Evolutionary conservation across 2,113 vertebrate species (phyloP).

Genomic region (Tragelaphus strepsiceros): DNA sequence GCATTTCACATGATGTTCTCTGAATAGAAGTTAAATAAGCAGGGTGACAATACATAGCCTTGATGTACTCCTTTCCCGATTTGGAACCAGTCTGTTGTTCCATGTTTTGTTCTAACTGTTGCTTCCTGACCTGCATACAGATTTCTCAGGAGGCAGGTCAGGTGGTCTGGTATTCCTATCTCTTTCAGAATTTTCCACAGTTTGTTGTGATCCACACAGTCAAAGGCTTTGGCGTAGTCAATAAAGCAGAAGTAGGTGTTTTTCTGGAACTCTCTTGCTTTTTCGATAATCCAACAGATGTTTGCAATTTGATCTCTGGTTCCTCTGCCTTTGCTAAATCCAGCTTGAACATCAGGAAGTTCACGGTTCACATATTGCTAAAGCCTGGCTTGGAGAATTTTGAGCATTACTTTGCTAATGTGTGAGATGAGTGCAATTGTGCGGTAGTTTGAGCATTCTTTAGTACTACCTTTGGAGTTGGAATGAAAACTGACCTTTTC

Average conservation of each 20-base stretch:
- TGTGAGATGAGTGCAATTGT: background rate
- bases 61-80: background rate
- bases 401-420: background rate
- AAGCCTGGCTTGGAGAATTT: background rate
- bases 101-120: background rate
- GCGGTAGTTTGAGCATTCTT: background rate
- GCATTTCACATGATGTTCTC: fast-evolving
- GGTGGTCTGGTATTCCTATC: background rate
- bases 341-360: background rate
- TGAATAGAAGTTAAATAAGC: background rate
- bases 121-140: background rate
- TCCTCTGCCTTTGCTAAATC: background rate
- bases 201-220: background rate
- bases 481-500: background rate
- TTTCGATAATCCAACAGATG: background rate
- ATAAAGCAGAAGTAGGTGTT: background rate
- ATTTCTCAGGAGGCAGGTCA: background rate
- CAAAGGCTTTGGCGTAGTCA: background rate
- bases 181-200: background rate
- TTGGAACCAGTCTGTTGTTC: background rate
- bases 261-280: background rate
- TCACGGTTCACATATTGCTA: fast-evolving
- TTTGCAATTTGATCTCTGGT: background rate
- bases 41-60: background rate
- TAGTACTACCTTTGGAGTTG: background rate